A percentile compares a stretch with the other conserved stretches of the same genome.
Conservation (phyloP, 2,888 invertebrate species). For the Lucinisca nassula region DNA sequence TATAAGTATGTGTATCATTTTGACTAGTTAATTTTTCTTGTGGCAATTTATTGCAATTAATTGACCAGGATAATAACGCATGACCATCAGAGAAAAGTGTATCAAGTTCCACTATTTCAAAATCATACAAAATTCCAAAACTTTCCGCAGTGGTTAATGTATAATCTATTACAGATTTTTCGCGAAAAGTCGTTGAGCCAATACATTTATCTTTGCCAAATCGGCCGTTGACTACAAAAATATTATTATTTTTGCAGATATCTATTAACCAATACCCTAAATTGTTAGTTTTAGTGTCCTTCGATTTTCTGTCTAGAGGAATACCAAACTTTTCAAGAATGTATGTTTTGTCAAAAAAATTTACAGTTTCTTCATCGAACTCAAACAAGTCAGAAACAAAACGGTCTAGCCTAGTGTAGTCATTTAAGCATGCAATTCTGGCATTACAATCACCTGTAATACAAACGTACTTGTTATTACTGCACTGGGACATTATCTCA, state of each 20-base stretch:
- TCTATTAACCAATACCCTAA: not conserved
- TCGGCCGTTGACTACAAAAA: not conserved
- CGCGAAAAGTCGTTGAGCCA: not conserved
- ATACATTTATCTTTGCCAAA: not conserved
- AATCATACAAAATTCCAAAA: not conserved
- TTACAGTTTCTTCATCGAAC: not conserved
- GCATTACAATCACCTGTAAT: not conserved
- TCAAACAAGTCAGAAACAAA: constrained; percentile 5
- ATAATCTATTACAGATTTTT: not conserved
- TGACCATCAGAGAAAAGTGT: not conserved
- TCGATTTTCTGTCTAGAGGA: not conserved
- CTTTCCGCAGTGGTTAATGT: not conserved
- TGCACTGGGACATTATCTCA: not conserved
- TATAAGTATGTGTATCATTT: too few relatives aligned
- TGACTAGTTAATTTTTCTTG: not conserved
- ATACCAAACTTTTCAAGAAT: not conserved
- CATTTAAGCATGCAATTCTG: not conserved
- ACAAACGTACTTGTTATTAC: not conserved
- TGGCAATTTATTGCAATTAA: not conserved
- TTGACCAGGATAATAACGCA: not conserved
- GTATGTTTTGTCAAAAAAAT: not conserved
- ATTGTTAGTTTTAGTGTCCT: not conserved
- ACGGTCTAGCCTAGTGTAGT: not conserved
- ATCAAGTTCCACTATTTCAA: not conserved
- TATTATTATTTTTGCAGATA: constrained; percentile 8